phyloP scores from a whole-genome alignment of 2,888 invertebrate species.

The Pterostichus madidus region DNA sequence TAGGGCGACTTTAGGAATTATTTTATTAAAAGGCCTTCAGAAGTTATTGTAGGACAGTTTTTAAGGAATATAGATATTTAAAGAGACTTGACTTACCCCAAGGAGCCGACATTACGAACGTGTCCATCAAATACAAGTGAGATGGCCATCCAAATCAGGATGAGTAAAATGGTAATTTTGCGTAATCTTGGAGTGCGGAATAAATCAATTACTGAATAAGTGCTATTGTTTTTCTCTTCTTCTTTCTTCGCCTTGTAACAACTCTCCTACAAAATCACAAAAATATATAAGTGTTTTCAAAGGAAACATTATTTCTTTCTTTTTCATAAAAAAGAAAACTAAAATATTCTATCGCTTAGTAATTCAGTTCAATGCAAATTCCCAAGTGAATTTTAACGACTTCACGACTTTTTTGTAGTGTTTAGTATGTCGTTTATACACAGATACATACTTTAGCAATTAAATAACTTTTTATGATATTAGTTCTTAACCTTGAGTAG shows the following conservation, averaged over 20 bases:
- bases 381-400: too few species aligned
- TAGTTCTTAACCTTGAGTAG: neutral
- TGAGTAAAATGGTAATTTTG: slow-evolving; percentile 87
- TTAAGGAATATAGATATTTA: neutral
- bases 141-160: slow-evolving; percentile 94
- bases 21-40: too few species aligned
- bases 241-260: slow-evolving; percentile 85
- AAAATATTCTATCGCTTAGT: too few species aligned
- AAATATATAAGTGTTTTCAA: neutral
- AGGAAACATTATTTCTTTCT: neutral
- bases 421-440: neutral
- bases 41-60: too few species aligned
- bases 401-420: neutral
- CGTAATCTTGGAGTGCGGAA: slow-evolving; percentile 89
- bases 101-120: slow-evolving; percentile 91
- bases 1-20: too few species aligned
- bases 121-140: slow-evolving; percentile 93
- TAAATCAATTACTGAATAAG: slow-evolving; percentile 89
- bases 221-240: slow-evolving; percentile 84
- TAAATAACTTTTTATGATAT: neutral
- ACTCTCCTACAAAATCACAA: slow-evolving; percentile 79
- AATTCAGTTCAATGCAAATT: too few species aligned
- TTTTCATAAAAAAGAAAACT: too few species aligned
- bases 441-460: neutral
- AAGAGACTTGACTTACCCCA: slow-evolving; percentile 78